These are phyloP conservation scores for Corythucha ciliata DNA, from an alignment of 2,888 invertebrate species.

Conservation along the genomic window DNA sequence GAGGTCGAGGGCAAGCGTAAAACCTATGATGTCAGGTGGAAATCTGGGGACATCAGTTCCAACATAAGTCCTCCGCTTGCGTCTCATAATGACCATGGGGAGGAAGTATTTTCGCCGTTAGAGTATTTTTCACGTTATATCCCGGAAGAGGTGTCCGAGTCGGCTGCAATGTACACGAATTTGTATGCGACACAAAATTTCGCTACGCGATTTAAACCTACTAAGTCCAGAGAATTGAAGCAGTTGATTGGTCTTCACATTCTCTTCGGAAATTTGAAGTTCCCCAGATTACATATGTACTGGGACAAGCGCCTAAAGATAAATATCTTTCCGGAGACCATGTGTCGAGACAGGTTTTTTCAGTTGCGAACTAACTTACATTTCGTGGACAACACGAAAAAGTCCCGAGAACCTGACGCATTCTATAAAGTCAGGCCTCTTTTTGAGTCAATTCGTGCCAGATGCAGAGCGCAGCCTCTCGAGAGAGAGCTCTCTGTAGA, in stretches of 20 bases:
- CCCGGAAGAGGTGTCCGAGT: neutral
- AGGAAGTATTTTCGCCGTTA: neutral
- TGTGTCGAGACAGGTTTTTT: conserved; percentile 32
- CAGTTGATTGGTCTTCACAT: conserved; percentile 3
- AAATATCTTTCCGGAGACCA: conserved; percentile 25
- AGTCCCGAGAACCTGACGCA: conserved; percentile 27
- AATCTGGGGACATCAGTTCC: too few species aligned
- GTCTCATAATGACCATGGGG: too few species aligned
- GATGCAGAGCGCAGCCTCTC: conserved; percentile 28
- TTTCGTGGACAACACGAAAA: conserved; percentile 32
- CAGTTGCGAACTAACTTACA: conserved; percentile 29
- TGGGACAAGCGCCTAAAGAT: conserved; percentile 1
- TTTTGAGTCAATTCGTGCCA: conserved; percentile 29
- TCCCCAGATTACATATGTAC: conserved; percentile 7
- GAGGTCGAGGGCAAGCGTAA: too few species aligned
- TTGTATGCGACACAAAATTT: neutral
- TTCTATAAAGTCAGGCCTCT: conserved; percentile 34
- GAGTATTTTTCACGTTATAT: conserved; percentile 2
- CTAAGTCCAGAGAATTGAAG: neutral
- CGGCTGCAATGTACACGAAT: neutral
- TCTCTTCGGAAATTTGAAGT: conserved; percentile 1
- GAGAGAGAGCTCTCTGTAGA: conserved; percentile 33
- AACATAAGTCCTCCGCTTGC: too few species aligned
- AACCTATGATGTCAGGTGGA: too few species aligned
- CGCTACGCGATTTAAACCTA: neutral